Conservation (phyloP, 2,113 vertebrate genomes). For the Eulacestoma nigropectus region DNA sequence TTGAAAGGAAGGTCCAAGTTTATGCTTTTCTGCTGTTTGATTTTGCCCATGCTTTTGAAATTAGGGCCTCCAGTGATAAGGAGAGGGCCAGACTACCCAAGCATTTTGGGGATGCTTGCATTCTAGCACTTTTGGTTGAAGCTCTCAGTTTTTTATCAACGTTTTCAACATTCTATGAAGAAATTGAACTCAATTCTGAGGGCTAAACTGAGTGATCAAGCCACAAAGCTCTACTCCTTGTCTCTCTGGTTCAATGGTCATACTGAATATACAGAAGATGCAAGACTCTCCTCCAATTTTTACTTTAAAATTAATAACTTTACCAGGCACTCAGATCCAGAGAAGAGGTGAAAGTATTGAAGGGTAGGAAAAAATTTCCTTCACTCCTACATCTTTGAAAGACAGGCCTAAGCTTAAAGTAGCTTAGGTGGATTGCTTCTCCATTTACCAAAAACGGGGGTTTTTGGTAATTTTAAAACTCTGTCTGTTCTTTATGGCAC, state of each 20-base stretch:
- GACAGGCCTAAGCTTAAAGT: not conserved
- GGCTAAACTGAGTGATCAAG: not conserved
- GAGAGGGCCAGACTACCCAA: not conserved
- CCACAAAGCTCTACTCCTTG: not conserved
- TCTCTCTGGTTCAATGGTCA: not conserved
- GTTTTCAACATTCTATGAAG: not conserved
- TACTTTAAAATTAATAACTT: not conserved
- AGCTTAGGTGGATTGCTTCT: not conserved
- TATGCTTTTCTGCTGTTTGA: not conserved
- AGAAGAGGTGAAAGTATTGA: not conserved
- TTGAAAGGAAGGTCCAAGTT: not conserved
- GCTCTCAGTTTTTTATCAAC: not conserved
- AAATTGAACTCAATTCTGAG: not conserved
- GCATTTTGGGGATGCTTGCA: not conserved
- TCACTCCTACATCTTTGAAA: not conserved
- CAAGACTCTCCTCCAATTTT: not conserved
- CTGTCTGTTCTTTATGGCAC: not conserved
- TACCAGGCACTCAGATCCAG: not conserved
- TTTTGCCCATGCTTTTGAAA: not conserved
- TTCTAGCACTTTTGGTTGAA: not conserved
- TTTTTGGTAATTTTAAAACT: not conserved
- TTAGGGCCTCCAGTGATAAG: not conserved
- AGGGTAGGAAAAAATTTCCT: not conserved
- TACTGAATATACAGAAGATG: not conserved
- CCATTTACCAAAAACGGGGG: accelerated